These are phyloP conservation scores for Oxygymnocypris stewartii DNA, from an alignment of 2,113 vertebrate species.

Conservation along the genomic window DNA sequence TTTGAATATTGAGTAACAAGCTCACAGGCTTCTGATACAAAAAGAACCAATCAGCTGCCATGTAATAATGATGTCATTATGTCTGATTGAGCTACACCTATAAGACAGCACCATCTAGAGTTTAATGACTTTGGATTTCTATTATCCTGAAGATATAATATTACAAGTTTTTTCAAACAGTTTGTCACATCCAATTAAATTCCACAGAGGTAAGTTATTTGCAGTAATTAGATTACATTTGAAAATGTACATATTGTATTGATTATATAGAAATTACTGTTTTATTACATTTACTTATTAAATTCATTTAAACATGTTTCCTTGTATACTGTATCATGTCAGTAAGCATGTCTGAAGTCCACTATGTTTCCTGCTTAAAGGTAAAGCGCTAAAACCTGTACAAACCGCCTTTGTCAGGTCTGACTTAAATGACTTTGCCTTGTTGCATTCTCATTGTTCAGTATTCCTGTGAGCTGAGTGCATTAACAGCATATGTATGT, in stretches of 20 bases:
- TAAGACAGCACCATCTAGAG: too few relatives aligned
- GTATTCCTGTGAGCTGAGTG: constrained; percentile 35
- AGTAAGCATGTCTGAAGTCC: not conserved
- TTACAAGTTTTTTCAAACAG: not conserved
- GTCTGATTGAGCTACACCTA: too few relatives aligned
- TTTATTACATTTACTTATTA: not conserved
- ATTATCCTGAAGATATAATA: not conserved
- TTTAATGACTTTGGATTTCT: too few relatives aligned
- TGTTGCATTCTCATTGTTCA: constrained; percentile 48
- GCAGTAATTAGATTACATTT: not conserved
- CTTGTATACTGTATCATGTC: not conserved
- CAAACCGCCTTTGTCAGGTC: constrained; percentile 31
- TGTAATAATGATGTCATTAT: too few relatives aligned
- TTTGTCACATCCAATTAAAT: not conserved
- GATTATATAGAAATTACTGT: too few relatives aligned
- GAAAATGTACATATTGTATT: not conserved
- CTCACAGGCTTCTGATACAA: too few relatives aligned
- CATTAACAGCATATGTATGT: constrained; percentile 30
- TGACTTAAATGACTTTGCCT: constrained; percentile 38
- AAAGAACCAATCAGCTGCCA: too few relatives aligned
- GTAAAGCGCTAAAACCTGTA: constrained; percentile 23
- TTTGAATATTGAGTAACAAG: too few relatives aligned
- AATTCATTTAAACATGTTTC: not conserved
- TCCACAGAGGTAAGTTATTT: not conserved
- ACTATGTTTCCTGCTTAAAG: constrained; percentile 1